Percentiles rank a stretch among this genome's conserved stretches.
Evolutionary conservation across 2,888 invertebrate genomes (phyloP).

Genomic region (Neuroscelio doddi): DNA sequence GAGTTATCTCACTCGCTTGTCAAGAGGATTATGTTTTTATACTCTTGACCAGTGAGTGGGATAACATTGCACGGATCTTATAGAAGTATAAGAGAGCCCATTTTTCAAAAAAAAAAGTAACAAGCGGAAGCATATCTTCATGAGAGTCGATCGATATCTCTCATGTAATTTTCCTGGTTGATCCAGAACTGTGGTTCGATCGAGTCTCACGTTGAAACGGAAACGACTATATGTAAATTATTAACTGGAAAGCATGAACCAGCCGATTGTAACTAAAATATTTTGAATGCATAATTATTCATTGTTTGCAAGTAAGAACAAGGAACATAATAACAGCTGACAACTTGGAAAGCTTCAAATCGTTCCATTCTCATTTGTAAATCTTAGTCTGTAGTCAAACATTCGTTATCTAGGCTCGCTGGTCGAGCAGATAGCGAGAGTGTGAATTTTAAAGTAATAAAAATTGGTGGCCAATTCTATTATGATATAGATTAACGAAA

Average conservation of each 20-base stretch:
- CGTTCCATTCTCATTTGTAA: slow-evolving; percentile 40
- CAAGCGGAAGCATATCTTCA: slow-evolving; percentile 29
- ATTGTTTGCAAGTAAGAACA: slow-evolving; percentile 27
- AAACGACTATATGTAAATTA: slow-evolving; percentile 19
- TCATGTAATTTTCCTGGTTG: slow-evolving; percentile 60
- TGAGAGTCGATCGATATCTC: slow-evolving; percentile 62
- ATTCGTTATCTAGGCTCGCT: slow-evolving; percentile 58
- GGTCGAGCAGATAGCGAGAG: slow-evolving; percentile 58
- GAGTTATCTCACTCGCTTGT: no score
- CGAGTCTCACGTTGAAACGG: slow-evolving; percentile 52
- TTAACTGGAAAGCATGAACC: slow-evolving; percentile 1
- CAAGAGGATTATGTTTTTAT: slow-evolving; percentile 49
- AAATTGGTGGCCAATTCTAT: slow-evolving; percentile 44
- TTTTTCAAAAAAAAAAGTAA: slow-evolving; percentile 47
- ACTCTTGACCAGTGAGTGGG: slow-evolving; percentile 20
- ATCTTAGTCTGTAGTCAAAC: slow-evolving; percentile 32
- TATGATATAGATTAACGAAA: slow-evolving; percentile 36
- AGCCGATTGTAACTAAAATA: slow-evolving; percentile 14
- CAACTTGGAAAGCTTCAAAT: slow-evolving; percentile 24
- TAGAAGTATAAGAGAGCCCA: slow-evolving; percentile 53
- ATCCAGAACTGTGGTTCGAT: slow-evolving; percentile 66
- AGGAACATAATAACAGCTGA: slow-evolving; percentile 13
- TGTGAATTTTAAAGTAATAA: slow-evolving; percentile 15
- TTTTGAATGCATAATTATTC: slow-evolving; percentile 20
- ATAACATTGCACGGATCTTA: slow-evolving; percentile 22